A percentile compares a stretch with the other conserved stretches of the same genome.
Conservation (phyloP, 1,140 invertebrate species). For the Diorhabda carinulata region DNA sequence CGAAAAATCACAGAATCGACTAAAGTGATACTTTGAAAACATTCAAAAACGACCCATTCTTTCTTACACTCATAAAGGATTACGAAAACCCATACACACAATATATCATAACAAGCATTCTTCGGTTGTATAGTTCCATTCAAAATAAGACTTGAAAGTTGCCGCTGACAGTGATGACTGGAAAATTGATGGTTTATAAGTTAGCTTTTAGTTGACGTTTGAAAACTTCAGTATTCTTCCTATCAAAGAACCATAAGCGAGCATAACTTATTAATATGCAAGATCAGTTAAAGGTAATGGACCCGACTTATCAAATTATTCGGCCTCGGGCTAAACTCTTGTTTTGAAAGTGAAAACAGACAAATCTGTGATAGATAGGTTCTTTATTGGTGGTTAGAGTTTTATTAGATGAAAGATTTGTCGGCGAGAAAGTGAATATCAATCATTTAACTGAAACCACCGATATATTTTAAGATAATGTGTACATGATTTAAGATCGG, state of each 20-base stretch:
- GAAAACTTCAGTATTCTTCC: conserved; percentile 18
- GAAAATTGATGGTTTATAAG: conserved; percentile 24
- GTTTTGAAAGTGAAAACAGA: conserved; percentile 10
- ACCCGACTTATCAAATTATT: conserved; percentile 9
- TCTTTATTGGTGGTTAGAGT: conserved; percentile 9
- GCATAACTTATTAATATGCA: conserved; percentile 19
- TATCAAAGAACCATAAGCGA: conserved; percentile 15
- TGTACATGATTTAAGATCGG: too few species aligned
- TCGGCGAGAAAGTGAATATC: too few species aligned
- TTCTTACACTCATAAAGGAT: background rate
- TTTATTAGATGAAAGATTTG: background rate
- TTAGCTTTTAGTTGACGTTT: conserved; percentile 15
- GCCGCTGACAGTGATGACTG: conserved; percentile 25
- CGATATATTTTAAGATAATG: too few species aligned
- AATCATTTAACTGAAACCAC: too few species aligned
- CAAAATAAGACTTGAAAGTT: conserved; percentile 17
- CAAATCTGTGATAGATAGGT: conserved; percentile 4
- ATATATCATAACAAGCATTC: conserved; percentile 23
- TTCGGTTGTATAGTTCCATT: conserved; percentile 11
- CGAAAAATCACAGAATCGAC: background rate
- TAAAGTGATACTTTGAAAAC: background rate
- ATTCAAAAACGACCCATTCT: conserved; percentile 1
- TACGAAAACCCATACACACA: conserved; percentile 4
- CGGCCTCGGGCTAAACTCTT: background rate
- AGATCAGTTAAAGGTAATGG: conserved; percentile 16